These are phyloP conservation scores for Dexiosoma caninum DNA, from an alignment of 2,888 invertebrate species.

Conservation along the genomic window DNA sequence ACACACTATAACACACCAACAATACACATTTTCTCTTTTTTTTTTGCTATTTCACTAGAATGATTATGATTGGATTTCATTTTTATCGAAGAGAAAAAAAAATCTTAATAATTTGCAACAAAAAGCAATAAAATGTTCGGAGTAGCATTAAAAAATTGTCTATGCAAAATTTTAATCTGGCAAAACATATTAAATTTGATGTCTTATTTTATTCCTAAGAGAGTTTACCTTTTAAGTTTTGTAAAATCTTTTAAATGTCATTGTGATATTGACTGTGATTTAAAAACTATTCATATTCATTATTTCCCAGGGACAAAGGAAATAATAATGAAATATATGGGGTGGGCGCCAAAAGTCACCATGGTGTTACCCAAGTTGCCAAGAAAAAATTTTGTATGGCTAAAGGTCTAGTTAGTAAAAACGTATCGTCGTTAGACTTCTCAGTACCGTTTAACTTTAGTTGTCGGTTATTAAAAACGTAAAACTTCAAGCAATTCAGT, in stretches of 20 bases:
- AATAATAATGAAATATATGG: not conserved
- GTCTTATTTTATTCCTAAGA: not conserved
- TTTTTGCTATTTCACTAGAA: conserved; percentile 6
- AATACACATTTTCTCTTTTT: no score
- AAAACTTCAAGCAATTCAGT: no score
- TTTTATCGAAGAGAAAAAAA: not conserved
- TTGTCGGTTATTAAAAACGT: no score
- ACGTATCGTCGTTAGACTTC: no score
- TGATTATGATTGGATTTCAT: conserved; percentile 22
- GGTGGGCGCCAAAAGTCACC: no score
- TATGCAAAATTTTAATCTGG: conserved; percentile 11
- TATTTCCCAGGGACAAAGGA: not conserved
- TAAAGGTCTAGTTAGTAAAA: no score
- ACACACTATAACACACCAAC: not conserved
- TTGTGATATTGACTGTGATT: conserved; percentile 5
- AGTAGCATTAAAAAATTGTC: not conserved
- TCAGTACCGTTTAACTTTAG: no score
- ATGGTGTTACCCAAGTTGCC: no score
- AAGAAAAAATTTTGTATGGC: no score
- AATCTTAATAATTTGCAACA: conserved; percentile 1
- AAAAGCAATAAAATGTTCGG: not conserved
- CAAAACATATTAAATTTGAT: conserved; percentile 5
- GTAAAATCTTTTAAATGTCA: no score
- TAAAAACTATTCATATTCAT: not conserved
- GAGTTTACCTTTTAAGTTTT: not conserved